These are phyloP conservation scores for Ascidia mentula DNA, from an alignment of 23 tunicate species.

Conservation along the genomic window DNA sequence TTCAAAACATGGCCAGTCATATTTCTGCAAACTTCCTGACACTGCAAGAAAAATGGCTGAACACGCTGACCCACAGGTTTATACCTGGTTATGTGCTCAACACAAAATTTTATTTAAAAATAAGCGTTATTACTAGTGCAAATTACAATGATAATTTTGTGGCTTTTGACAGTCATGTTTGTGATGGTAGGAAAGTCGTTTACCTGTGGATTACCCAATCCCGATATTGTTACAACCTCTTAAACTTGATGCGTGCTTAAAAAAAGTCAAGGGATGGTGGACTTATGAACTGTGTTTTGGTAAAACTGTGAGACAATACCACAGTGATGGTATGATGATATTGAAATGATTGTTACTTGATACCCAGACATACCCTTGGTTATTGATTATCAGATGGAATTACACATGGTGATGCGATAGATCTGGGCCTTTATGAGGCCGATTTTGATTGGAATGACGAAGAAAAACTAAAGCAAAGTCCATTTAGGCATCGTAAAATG, in stretches of 20 bases:
- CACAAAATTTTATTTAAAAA: no score
- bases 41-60: slow-evolving; percentile 20
- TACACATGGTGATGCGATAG: slow-evolving; percentile 47
- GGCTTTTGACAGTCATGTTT: no score
- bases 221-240: slow-evolving; percentile 45
- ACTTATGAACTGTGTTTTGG: slow-evolving; percentile 76
- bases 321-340: slow-evolving; percentile 44
- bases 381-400: slow-evolving; percentile 36
- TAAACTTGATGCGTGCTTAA: slow-evolving; percentile 35
- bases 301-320: slow-evolving; percentile 51
- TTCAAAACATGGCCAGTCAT: slow-evolving; percentile 71
- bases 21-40: slow-evolving; percentile 59
- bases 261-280: slow-evolving; percentile 82
- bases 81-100: no score
- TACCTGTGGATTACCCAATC: slow-evolving; percentile 42
- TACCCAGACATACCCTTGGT: no score
- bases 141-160: no score
- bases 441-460: slow-evolving; percentile 85
- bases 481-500: slow-evolving; percentile 36
- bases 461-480: slow-evolving; percentile 3
- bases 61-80: slow-evolving; percentile 31
- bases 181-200: slow-evolving; percentile 6
- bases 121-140: no score
- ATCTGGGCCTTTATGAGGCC: slow-evolving; percentile 61
- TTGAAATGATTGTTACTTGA: no score